phyloP scores from a whole-genome alignment of 2,888 invertebrate species.

The Leptinotarsa tumamoca region DNA sequence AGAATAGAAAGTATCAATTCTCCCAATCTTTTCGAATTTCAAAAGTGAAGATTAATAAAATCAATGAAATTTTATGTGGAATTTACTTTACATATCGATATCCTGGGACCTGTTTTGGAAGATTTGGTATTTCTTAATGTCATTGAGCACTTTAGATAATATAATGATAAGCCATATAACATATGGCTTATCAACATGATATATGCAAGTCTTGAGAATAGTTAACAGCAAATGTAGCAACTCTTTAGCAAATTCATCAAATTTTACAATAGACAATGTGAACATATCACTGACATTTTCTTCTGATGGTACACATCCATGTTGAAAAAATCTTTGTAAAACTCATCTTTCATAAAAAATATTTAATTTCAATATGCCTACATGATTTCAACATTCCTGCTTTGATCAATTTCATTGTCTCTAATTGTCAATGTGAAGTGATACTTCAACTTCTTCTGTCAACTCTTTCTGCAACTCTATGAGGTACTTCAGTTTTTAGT shows the following conservation, averaged over 20 bases:
- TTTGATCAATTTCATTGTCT: background rate
- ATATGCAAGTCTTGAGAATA: background rate
- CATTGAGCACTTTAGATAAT: too few species aligned
- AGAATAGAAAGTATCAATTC: too few species aligned
- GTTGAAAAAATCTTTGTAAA: background rate
- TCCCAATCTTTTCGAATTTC: too few species aligned
- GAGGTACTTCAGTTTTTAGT: slow-evolving; percentile 5
- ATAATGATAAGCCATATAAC: too few species aligned
- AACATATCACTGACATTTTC: background rate
- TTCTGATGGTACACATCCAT: background rate
- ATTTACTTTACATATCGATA: too few species aligned
- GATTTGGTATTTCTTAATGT: too few species aligned
- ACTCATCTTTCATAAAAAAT: slow-evolving; percentile 12
- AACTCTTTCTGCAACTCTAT: too few species aligned
- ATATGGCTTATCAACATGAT: too few species aligned
- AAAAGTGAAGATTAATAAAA: too few species aligned
- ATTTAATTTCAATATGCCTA: background rate
- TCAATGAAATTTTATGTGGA: too few species aligned
- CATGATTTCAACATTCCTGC: background rate
- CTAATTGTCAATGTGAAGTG: background rate
- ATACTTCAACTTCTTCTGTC: background rate
- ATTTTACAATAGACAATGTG: background rate
- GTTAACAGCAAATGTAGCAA: background rate
- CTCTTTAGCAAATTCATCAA: background rate
- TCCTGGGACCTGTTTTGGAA: too few species aligned